Evolutionary conservation across 1,140 invertebrate genomes (phyloP).

Genomic region (Cyclargus thomasi): DNA sequence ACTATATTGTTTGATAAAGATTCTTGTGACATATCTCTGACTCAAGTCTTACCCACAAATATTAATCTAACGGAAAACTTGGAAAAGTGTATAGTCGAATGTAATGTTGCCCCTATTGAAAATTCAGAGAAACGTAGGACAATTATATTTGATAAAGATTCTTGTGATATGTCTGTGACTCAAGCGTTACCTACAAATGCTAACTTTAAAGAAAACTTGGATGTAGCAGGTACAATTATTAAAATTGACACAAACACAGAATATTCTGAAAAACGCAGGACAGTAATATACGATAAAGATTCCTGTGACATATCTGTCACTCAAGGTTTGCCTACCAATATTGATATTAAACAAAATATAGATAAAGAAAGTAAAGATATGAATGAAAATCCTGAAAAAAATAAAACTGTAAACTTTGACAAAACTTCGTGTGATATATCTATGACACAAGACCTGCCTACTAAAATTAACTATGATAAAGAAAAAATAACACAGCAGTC

Average conservation of each 20-base stretch:
- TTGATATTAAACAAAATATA: not conserved
- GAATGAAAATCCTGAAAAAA: conserved; percentile 16
- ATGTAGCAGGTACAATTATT: too few relatives aligned
- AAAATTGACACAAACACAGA: not conserved
- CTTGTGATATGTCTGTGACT: conserved; percentile 36
- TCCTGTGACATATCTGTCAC: conserved; percentile 27
- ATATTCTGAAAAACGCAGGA: conserved; percentile 22
- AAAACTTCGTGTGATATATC: conserved; percentile 34
- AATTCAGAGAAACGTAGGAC: too few relatives aligned
- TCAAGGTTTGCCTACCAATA: not conserved
- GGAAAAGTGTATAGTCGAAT: not conserved
- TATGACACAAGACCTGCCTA: conserved; percentile 32
- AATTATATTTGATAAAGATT: conserved; percentile 25
- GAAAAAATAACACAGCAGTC: not conserved
- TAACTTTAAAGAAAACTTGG: not conserved
- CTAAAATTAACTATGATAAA: not conserved
- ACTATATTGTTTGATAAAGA: conserved; percentile 30
- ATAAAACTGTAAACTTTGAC: conserved; percentile 27
- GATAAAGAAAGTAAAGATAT: too few relatives aligned
- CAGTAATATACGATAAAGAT: conserved; percentile 29
- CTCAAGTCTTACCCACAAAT: conserved; percentile 28
- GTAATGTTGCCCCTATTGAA: too few relatives aligned
- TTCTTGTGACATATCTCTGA: conserved; percentile 34
- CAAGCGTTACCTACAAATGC: conserved; percentile 29
- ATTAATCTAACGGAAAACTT: conserved; percentile 17